A percentile compares a stretch with the other conserved stretches of the same genome.
Conservation (phyloP, 2,888 invertebrate species). For the Nymphalis urticae region DNA sequence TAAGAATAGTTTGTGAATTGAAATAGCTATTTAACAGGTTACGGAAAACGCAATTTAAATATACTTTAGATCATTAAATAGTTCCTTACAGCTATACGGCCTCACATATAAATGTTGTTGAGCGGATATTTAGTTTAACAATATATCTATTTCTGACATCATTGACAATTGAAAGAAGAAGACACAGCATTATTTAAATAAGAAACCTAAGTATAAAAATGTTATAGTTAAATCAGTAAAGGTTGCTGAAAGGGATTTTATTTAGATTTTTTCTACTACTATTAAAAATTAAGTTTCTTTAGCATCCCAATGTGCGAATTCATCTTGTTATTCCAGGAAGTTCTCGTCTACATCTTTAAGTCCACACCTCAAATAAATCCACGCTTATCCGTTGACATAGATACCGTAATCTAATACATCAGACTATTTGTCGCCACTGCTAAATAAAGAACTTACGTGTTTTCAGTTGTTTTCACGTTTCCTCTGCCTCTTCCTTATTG, state of each 20-base stretch:
- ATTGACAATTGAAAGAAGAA: too few relatives aligned
- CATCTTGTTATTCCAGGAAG: not conserved
- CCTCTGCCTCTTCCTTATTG: conserved; percentile 12
- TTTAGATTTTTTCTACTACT: too few relatives aligned
- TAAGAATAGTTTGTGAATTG: not conserved
- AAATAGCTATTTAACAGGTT: not conserved
- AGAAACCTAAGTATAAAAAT: too few relatives aligned
- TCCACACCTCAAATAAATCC: not conserved
- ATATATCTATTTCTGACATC: too few relatives aligned
- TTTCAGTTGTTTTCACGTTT: conserved; percentile 26
- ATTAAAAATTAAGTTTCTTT: too few relatives aligned
- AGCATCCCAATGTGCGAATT: too few relatives aligned
- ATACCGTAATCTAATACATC: conserved; percentile 23
- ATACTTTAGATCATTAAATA: not conserved
- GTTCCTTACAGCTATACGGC: not conserved
- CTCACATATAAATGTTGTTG: not conserved
- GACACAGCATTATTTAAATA: too few relatives aligned
- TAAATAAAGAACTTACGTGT: conserved; percentile 32
- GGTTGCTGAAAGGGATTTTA: too few relatives aligned
- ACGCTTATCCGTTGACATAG: not conserved
- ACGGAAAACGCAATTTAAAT: not conserved
- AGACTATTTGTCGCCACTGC: conserved; percentile 33
- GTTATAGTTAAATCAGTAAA: too few relatives aligned
- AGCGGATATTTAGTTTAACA: not conserved
- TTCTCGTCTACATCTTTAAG: not conserved